Percentiles rank a stretch among this genome's conserved stretches.
Conservation (phyloP, 2,113 vertebrate species). For the Taurulus bubalis region DNA sequence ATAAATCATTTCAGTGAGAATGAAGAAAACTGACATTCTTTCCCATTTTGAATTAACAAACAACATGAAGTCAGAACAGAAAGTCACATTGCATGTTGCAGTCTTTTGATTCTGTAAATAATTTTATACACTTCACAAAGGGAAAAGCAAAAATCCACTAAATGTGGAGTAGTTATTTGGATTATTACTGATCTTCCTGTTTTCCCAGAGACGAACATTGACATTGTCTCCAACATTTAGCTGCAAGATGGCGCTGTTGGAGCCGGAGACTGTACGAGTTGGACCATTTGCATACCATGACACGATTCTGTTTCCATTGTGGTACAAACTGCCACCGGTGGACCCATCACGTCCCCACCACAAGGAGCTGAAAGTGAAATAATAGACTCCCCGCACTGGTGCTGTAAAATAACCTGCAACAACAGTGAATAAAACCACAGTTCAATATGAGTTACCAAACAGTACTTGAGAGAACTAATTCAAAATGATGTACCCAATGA, state of each 20-base stretch:
- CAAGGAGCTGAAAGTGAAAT: background rate
- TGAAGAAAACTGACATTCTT: background rate
- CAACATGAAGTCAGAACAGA: background rate
- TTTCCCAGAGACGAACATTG: background rate
- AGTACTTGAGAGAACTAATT: background rate
- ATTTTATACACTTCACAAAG: background rate
- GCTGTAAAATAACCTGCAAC: constrained; percentile 50
- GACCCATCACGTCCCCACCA: rapidly evolving
- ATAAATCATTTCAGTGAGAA: background rate
- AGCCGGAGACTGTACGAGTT: background rate
- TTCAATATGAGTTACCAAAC: background rate
- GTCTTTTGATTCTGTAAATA: background rate
- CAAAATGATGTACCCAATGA: background rate
- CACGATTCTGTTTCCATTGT: rapidly evolving
- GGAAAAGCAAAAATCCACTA: constrained; percentile 45
- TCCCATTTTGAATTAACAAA: background rate
- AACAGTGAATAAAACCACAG: background rate
- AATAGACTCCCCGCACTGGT: constrained; percentile 41
- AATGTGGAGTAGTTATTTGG: rapidly evolving
- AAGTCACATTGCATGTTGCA: background rate
- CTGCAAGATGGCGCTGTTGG: constrained; percentile 27
- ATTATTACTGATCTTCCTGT: rapidly evolving
- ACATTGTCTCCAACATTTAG: constrained; percentile 28
- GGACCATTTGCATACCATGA: rapidly evolving
- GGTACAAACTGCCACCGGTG: constrained; percentile 15